These are phyloP conservation scores for Drosophila guanche DNA, from an alignment of 1,140 invertebrate species.

Conservation along the genomic window DNA sequence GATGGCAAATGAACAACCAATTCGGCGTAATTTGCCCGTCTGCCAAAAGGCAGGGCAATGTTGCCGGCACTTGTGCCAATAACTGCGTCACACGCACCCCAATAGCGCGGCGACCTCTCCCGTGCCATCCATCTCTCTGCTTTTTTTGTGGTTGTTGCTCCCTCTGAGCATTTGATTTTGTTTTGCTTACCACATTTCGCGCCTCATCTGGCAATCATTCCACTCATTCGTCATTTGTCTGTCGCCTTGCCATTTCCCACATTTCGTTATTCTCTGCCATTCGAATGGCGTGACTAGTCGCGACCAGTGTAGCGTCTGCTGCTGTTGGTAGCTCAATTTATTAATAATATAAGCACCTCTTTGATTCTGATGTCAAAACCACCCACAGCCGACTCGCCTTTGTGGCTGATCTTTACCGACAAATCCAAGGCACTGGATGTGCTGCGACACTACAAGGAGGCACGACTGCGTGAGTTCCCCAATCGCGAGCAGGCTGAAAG, in stretches of 20 bases:
- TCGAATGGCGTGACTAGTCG: conserved; percentile 63
- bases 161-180: conserved; percentile 33
- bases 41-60: conserved; percentile 4
- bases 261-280: conserved; percentile 9
- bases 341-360: conserved; percentile 17
- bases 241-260: conserved; percentile 6
- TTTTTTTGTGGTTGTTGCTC: conserved; percentile 5
- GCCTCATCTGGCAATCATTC: conserved; percentile 18
- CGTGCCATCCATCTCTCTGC: not conserved
- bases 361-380: conserved; percentile 1
- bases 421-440: conserved; percentile 89
- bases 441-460: conserved; percentile 89
- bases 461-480: conserved; percentile 90
- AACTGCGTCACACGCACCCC: conserved; percentile 60
- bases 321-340: conserved; percentile 21
- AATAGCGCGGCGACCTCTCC: not conserved
- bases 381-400: conserved; percentile 60
- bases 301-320: too few species aligned
- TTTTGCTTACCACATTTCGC: conserved; percentile 67
- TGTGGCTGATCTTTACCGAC: conserved; percentile 87
- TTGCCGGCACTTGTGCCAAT: conserved; percentile 44
- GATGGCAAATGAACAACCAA: not conserved
- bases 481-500: conserved; percentile 88
- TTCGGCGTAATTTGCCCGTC: not conserved
- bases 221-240: conserved; percentile 5